Evolutionary conservation across 2,888 invertebrate genomes (phyloP).

Genomic region (Atethmia centrago): DNA sequence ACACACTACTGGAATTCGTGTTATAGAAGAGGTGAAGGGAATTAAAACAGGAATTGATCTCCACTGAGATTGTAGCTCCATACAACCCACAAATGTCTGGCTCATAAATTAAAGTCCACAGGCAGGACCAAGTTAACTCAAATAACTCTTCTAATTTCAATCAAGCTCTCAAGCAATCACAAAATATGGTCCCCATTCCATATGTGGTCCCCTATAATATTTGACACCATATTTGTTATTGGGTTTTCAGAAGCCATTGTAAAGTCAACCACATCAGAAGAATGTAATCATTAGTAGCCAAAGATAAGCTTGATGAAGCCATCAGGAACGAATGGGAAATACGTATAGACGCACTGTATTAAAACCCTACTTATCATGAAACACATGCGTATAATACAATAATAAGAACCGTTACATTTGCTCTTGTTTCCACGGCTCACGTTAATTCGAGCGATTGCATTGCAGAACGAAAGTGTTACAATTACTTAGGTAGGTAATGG

Average conservation of each 20-base stretch:
- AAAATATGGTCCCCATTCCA: neutral
- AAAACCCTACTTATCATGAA: conserved; percentile 12
- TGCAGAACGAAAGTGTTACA: conserved; percentile 64
- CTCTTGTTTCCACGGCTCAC: conserved; percentile 64
- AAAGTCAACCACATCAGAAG: neutral
- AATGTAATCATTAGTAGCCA: neutral
- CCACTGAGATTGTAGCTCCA: neutral
- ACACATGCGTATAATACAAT: conserved; percentile 28
- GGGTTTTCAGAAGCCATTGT: neutral
- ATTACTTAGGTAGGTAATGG: conserved; percentile 48
- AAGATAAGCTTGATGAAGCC: neutral
- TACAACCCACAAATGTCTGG: neutral
- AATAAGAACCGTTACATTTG: conserved; percentile 57
- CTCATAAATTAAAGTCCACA: neutral
- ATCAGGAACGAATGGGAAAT: neutral
- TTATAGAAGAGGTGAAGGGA: neutral
- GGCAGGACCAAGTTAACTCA: neutral
- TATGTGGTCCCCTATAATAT: neutral
- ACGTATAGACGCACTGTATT: neutral
- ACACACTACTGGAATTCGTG: neutral
- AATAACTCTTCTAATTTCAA: neutral
- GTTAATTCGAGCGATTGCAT: conserved; percentile 49
- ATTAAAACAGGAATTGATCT: neutral
- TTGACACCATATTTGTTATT: neutral
- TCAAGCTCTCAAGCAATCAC: neutral